These are phyloP conservation scores for Cepaea hortensis DNA, from an alignment of 2,888 invertebrate genomes.

Conservation along the genomic window DNA sequence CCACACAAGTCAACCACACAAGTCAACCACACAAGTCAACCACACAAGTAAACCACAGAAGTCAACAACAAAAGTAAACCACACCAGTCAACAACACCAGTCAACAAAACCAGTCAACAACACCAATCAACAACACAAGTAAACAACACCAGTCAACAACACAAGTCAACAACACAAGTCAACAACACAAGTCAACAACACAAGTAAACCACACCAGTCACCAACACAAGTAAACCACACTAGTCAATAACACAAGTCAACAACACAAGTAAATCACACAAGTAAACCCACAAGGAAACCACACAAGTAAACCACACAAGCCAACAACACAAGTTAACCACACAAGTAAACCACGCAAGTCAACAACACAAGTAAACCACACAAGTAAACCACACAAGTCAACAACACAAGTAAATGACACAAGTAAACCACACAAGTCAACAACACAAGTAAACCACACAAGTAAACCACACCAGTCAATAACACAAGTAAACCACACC, in stretches of 20 bases:
- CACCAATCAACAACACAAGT: neutral
- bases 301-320: neutral
- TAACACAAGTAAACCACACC: neutral
- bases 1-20: neutral
- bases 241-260: neutral
- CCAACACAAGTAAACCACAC: neutral
- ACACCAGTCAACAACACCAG: neutral
- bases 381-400: neutral
- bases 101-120: no score
- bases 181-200: neutral
- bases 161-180: neutral
- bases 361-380: neutral
- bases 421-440: neutral
- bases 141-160: neutral
- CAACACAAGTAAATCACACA: no score
- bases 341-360: no score
- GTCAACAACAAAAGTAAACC: neutral
- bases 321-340: neutral
- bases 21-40: neutral
- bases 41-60: no score
- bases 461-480: no score
- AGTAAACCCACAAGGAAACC: no score
- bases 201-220: no score
- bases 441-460: neutral
- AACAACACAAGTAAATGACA: no score